These are phyloP conservation scores for Ridgeia piscesae DNA, from an alignment of 1,140 invertebrate genomes.

Conservation along the genomic window DNA sequence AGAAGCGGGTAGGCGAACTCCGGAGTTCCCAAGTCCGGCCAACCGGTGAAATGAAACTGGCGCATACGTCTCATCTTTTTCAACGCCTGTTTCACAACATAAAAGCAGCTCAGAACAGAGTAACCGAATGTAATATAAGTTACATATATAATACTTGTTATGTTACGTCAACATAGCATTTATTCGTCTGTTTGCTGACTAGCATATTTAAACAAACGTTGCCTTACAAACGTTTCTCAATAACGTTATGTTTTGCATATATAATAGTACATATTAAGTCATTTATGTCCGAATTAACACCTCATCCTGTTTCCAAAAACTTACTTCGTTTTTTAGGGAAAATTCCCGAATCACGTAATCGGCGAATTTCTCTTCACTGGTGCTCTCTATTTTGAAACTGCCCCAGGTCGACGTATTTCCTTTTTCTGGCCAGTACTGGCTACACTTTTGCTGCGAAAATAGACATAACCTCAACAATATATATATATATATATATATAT, in stretches of 20 bases:
- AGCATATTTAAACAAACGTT: no score
- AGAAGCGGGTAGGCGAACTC: conserved; percentile 20
- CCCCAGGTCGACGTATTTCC: no score
- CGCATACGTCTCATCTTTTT: background rate
- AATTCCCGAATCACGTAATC: conserved; percentile 11
- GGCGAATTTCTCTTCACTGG: background rate
- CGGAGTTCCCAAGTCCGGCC: conserved; percentile 25
- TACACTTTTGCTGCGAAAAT: conserved; percentile 19
- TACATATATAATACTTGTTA: no score
- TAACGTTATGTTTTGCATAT: no score
- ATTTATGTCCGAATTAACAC: no score
- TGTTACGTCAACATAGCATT: no score
- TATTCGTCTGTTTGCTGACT: no score
- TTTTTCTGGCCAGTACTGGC: conserved; percentile 21
- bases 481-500: no score
- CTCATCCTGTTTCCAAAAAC: background rate
- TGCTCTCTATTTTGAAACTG: background rate
- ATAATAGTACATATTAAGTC: no score
- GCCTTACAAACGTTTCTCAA: no score
- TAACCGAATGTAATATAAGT: no score
- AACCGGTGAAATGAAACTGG: conserved; percentile 27
- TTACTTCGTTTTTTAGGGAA: background rate
- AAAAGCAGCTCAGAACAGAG: no score
- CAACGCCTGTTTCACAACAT: background rate
- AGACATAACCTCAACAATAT: background rate